These are phyloP conservation scores for Chloroceryle aenea DNA, from an alignment of 2,113 vertebrate genomes.

Conservation along the genomic window DNA sequence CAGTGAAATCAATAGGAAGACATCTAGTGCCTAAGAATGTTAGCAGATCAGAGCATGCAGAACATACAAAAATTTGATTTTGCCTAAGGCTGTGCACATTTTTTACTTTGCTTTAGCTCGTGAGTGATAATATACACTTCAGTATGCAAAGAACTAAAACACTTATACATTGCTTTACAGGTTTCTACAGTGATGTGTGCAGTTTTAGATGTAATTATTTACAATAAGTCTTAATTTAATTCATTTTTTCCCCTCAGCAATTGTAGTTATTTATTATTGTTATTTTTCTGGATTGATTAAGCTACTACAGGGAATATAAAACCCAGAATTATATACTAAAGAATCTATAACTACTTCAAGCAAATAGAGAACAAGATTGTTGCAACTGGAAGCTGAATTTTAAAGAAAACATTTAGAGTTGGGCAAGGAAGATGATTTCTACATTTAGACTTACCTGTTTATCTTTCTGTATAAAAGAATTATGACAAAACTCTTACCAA, in stretches of 20 bases:
- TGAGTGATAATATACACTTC: accelerated
- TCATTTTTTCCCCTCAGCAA: neutral
- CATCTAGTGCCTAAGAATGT: neutral
- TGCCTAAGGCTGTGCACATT: neutral
- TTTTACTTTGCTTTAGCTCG: neutral
- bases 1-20: neutral
- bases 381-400: neutral
- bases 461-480: neutral
- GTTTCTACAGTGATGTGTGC: neutral
- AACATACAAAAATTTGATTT: neutral
- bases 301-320: neutral
- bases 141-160: neutral
- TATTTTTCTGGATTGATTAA: neutral
- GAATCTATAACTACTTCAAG: neutral
- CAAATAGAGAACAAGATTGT: neutral
- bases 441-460: neutral
- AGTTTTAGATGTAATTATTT: neutral
- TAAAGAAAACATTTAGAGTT: neutral
- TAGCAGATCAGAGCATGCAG: neutral
- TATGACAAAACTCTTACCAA: neutral
- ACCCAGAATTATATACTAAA: neutral
- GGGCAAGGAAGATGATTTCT: neutral
- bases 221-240: neutral
- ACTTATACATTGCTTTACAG: neutral
- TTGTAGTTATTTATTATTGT: neutral